Base-by-base conservation (phyloP, 2,888 invertebrate species). In the Amphipoea lucens region DNA sequence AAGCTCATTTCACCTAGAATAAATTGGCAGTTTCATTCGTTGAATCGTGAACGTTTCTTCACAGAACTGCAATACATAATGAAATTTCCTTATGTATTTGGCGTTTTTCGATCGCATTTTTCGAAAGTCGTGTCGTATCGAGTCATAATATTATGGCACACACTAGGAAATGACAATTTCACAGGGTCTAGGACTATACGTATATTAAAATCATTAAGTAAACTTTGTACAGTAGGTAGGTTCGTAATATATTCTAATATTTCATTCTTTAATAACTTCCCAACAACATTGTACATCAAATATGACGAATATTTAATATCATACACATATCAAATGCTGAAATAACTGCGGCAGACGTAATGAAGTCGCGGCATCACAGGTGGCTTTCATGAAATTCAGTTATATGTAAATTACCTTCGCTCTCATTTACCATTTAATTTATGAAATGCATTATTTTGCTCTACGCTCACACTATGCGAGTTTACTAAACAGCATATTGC, bases 341-440 rank as follows among this genome's bases (percentile, higher is more conserved):
- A 81, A 83, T 78, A 80, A 73, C 81, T 68, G 78, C 67, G 80
- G 80, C 74, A 74, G 62, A 4, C 62, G 69, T 87, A 88, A 88
- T 83, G 83, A 87, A 88, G 85, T 79, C 83, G 36, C 65, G 45
- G 69, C 57, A 63, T 81, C 76, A 74, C 84, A 85, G 81, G 86
- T 86, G 84, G 74, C 51, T 73, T 82, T 84, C 82, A 86, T 82
- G 84, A 87, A 85, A 85, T 89, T 81, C 78, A 78, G 88, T 83
- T 86, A 78, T 78, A 89, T 89, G 88, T 86, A 89, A 88, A 89
- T 89, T 80, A 77, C 65, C 66, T 74, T 60, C 63, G 65, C 78
- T 83, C 81, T 78, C 68, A 86, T 86, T 83, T 79, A 67, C 79
- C 71, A 82, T 87, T 87, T 84, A 89, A 83, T 87, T 77, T 76